phyloP scores from a whole-genome alignment of 2,888 invertebrate genomes.

The Caenorhabditis sp. region DNA sequence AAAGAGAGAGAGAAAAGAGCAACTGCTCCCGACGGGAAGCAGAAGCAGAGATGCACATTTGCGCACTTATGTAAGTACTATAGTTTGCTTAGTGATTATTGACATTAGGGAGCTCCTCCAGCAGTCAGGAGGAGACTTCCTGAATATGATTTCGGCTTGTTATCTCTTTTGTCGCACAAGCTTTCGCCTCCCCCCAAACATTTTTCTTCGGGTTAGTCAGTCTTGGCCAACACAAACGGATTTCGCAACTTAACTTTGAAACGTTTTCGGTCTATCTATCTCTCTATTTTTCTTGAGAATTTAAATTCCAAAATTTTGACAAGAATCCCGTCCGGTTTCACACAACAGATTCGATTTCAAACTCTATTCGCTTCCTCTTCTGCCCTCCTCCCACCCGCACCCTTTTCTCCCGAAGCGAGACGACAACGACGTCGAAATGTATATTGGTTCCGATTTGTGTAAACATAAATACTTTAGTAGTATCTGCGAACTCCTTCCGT shows the following conservation, averaged over 20 bases:
- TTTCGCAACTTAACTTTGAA: slow-evolving; percentile 40
- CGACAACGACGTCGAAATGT: slow-evolving; percentile 29
- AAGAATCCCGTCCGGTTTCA: slow-evolving; percentile 13
- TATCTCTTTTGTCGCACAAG: slow-evolving; percentile 49
- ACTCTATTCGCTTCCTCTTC: slow-evolving; percentile 19
- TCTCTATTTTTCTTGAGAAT: not conserved
- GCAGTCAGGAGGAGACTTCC: slow-evolving; percentile 44
- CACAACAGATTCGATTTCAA: slow-evolving; percentile 35
- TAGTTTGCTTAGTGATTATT: slow-evolving; percentile 53
- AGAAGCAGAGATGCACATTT: slow-evolving; percentile 43
- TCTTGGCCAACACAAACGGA: too few relatives aligned
- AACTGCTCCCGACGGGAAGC: slow-evolving; percentile 30
- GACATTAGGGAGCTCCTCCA: slow-evolving; percentile 46
- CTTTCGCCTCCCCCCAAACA: slow-evolving; percentile 13
- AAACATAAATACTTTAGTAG: slow-evolving; percentile 53
- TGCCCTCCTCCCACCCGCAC: slow-evolving; percentile 18
- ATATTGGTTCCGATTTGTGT: slow-evolving; percentile 57
- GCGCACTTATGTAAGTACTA: slow-evolving; percentile 57
- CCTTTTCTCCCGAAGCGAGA: not conserved
- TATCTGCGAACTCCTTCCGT: slow-evolving; percentile 20
- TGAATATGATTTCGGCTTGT: slow-evolving; percentile 50
- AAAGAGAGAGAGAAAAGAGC: slow-evolving; percentile 4
- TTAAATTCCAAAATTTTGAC: slow-evolving; percentile 7
- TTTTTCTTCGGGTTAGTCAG: too few relatives aligned
- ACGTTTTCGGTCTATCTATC: too few relatives aligned